Evolutionary conservation across 2,888 invertebrate genomes (phyloP), one percentile per base, ranked within the genome.

Genomic region (Aproaerema taeniolella): DNA sequence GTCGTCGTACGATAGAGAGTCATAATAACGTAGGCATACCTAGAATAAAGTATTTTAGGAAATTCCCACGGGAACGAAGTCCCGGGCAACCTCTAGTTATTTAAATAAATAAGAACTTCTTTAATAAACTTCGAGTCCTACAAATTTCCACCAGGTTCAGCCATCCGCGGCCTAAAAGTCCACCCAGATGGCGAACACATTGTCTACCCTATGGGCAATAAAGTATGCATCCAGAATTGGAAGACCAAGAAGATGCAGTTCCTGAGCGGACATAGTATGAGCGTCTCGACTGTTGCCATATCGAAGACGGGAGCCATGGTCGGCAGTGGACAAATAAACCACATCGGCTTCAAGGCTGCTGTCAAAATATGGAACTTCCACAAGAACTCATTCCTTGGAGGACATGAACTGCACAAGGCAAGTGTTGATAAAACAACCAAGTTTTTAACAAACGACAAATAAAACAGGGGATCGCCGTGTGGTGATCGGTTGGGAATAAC

Each of bases 261-360:
- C 67, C 86, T 96, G 15, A 89, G 90, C 13, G 95, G 95, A 0
- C 96, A 96, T 58, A 91, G 92, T 0, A 94, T 95, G 68, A 89
- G 90, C 16, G 91, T 96, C 33, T 92, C 94, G 0, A 89, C 94
- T 1, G 82, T 96, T 13, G 92, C 93, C 33, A 70, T 95, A 8
- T 97, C 97, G 7, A 85, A 88, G 0, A 87, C 90, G 36, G 97
- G 97, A 14, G 91, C 91, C 13, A 94, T 90, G 58, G 83, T 98
- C 26, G 97, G 95, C 3, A 96, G 97, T 0, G 97, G 97, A 0
- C 96, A 97, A 77, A 90, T 93, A 26, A 97, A 95, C 63, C 94
- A 96, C 62, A 94, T 95, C 72, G 97, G 97, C 2, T 97, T 96
- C 69, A 95, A 94, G 71, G 91, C 97, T 0, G 89, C 91, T 41